Evolutionary conservation across 2,113 vertebrate genomes (phyloP).

Genomic region (Sylvilagus bachmani): DNA sequence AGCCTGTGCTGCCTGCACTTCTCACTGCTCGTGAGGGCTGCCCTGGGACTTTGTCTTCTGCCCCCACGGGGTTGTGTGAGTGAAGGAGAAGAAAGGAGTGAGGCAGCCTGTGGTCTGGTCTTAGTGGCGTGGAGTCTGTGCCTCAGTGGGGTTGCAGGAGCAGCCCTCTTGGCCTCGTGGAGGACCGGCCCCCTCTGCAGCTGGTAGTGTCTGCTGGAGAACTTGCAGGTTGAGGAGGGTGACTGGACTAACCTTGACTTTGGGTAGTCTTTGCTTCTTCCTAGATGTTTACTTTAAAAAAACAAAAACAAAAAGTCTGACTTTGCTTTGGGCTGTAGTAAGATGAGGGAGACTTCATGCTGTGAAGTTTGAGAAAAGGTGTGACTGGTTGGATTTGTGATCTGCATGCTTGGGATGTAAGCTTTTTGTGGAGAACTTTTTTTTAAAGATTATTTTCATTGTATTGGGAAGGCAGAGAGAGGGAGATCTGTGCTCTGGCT

Average conservation of each 20-base stretch:
- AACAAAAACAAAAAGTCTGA: slow-evolving; percentile 68
- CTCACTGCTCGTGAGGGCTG: slow-evolving; percentile 77
- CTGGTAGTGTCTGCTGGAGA: background rate
- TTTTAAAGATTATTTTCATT: background rate
- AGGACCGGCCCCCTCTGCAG: background rate
- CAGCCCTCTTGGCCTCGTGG: background rate
- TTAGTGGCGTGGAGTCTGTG: background rate
- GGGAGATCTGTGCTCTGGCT: no score
- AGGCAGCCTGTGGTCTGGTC: background rate
- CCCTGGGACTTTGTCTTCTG: background rate
- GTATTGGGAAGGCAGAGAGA: background rate
- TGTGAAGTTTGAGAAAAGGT: slow-evolving; percentile 28
- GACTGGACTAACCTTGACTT: background rate
- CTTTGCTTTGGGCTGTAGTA: slow-evolving; percentile 84
- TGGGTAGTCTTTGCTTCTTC: background rate
- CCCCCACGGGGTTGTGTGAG: no score
- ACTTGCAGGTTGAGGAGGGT: background rate
- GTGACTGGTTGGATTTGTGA: slow-evolving; percentile 79
- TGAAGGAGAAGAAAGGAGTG: background rate
- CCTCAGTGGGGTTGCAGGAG: background rate
- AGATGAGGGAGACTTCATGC: slow-evolving; percentile 79
- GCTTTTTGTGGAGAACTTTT: slow-evolving; percentile 64
- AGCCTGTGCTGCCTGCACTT: slow-evolving; percentile 74
- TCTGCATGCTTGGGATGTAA: slow-evolving; percentile 77
- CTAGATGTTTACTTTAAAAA: slow-evolving; percentile 31